A percentile compares a stretch with the other conserved stretches of the same genome.
Evolutionary conservation across 53 echinoderm and acorn worm genomes (phyloP).

Genomic region (Mesocentrotus franciscanus): DNA sequence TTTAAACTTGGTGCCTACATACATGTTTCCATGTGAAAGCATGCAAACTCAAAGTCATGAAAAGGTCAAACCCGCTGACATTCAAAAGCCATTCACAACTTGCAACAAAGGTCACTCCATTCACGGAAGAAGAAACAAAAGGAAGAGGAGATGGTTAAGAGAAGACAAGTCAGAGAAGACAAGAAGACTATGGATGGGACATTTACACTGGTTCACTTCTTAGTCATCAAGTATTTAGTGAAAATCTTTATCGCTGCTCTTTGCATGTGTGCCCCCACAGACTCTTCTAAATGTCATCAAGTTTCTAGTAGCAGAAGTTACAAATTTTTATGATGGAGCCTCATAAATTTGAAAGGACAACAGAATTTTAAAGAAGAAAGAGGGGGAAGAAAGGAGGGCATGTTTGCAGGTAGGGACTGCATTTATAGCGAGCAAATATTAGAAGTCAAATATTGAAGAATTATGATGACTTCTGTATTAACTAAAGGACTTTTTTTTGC

Average conservation of each 20-base stretch:
- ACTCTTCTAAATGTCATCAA: conserved; percentile 6
- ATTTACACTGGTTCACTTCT: neutral
- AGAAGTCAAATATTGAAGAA: neutral
- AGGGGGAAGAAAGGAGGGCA: neutral
- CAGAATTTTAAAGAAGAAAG: neutral
- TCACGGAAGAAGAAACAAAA: neutral
- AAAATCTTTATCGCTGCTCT: neutral
- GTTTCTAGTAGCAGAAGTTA: neutral
- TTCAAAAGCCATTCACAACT: conserved; percentile 42
- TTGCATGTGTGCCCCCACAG: neutral
- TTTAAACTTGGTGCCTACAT: neutral
- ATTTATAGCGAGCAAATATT: neutral
- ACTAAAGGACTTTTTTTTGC: neutral
- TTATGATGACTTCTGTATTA: neutral
- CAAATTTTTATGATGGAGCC: neutral
- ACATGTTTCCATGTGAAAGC: neutral
- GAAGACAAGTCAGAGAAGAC: neutral
- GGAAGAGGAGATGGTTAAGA: neutral
- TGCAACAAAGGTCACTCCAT: conserved; percentile 17
- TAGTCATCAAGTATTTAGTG: neutral
- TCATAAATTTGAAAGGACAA: neutral
- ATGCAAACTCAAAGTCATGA: neutral
- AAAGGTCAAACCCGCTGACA: conserved; percentile 13
- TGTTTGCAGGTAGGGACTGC: neutral
- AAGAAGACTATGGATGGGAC: neutral